phyloP scores from a whole-genome alignment of 1,140 invertebrate species.

The Halyomorpha halys region DNA sequence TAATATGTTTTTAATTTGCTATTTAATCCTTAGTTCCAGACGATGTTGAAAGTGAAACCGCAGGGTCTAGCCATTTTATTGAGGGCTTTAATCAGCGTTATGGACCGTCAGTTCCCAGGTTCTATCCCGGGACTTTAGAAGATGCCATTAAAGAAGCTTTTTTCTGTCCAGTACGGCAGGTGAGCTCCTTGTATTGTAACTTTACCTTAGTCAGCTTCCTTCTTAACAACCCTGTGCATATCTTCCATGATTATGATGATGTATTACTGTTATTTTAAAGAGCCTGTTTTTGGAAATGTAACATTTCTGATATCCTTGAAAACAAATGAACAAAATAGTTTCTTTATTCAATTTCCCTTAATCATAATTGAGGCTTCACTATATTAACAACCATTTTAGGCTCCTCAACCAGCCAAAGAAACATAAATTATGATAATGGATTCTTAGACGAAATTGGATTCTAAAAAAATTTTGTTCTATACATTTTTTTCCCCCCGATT shows the following conservation, averaged over 20 bases:
- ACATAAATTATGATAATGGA: too few relatives aligned
- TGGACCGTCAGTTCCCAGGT: slow-evolving; percentile 72
- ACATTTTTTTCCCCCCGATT: too few relatives aligned
- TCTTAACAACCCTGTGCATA: background rate
- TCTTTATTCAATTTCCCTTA: too few relatives aligned
- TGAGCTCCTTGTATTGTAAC: slow-evolving; percentile 34
- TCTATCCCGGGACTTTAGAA: slow-evolving; percentile 81
- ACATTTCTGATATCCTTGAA: too few relatives aligned
- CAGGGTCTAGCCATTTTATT: slow-evolving; percentile 74
- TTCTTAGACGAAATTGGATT: too few relatives aligned
- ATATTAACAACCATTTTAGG: too few relatives aligned
- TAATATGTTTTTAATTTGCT: slow-evolving; percentile 1
- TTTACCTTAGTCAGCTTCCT: too few relatives aligned
- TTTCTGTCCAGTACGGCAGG: slow-evolving; percentile 74
- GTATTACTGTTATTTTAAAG: background rate
- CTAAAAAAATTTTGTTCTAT: too few relatives aligned
- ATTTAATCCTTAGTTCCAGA: slow-evolving; percentile 61
- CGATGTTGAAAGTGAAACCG: slow-evolving; percentile 71
- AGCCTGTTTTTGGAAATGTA: too few relatives aligned
- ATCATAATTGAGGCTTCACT: too few relatives aligned
- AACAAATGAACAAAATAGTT: too few relatives aligned
- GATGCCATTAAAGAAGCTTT: slow-evolving; percentile 82
- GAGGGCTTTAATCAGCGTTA: slow-evolving; percentile 70
- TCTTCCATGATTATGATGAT: background rate
- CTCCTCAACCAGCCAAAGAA: too few relatives aligned